phyloP scores from a whole-genome alignment of 2,113 vertebrate genomes.

The Triplophysa tibetana region DNA sequence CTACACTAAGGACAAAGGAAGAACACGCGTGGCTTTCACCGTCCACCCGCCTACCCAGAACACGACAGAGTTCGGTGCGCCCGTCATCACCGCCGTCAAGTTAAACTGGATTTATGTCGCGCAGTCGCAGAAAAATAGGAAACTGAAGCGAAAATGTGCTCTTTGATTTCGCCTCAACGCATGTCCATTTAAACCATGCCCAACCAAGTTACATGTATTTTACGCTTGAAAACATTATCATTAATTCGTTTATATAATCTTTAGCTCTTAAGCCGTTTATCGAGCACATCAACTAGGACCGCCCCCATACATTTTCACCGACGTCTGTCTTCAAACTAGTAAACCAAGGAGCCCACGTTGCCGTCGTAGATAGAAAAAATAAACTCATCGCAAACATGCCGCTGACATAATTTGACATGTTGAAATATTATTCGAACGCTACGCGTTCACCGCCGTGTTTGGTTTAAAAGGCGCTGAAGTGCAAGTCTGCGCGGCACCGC shows the following conservation, averaged over 20 bases:
- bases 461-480: background rate
- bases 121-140: conserved; percentile 30
- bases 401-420: background rate
- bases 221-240: conserved; percentile 23
- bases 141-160: background rate
- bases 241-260: conserved; percentile 65
- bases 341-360: conserved; percentile 38
- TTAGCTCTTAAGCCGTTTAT: conserved; percentile 64
- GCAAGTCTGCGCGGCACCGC: background rate
- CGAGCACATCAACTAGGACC: conserved; percentile 46
- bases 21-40: conserved; percentile 23
- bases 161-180: background rate
- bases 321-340: conserved; percentile 36
- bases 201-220: background rate
- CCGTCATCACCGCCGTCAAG: conserved; percentile 37
- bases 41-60: background rate
- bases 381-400: background rate
- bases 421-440: background rate
- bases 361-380: background rate
- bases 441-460: background rate
- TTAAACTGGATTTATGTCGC: conserved; percentile 55
- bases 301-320: conserved; percentile 33
- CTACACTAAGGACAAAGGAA: conserved; percentile 41
- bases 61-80: conserved; percentile 9
- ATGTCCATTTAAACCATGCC: background rate